Base-by-base conservation (phyloP, 2,888 invertebrate species). In the Magallana nippona region DNA sequence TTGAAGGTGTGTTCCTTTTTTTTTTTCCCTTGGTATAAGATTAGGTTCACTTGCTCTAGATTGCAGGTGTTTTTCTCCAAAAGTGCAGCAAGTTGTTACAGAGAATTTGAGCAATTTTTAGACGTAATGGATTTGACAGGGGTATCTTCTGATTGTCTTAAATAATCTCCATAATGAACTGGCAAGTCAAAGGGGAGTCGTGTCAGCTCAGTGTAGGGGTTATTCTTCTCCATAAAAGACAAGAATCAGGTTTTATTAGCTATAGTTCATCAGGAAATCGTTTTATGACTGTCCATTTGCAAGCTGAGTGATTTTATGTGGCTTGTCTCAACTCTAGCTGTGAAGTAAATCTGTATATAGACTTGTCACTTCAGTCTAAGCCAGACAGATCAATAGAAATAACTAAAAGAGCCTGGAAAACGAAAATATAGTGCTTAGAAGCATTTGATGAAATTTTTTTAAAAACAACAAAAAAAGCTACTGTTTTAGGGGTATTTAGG, bases 311-410 rank as follows among this genome's bases (percentile, higher is more conserved):
- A 71, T 71, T 71, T 71, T 71, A 71, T 71, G 27, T 71, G 71
- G 71, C 71, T 71, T 71, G 71, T 71, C 27, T 32, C 71, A 71
- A 71, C 71, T 71, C 27, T 22, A 71, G 71, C 71, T 71, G 71
- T 71, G 71, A 71, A 71, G 71, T 71, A 71, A 71, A 71, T 71
- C 71, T 71, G 71, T 71, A 71, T 71, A 71, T 71, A 71, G 71
- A 71, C 71, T 71, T 71, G 71, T 71, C 71, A 71, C 71, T 15
- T 71, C 27, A 27, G 71, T 32, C 27, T 71, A 13, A 27, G 71
- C 71, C 71, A 71, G 71, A 71, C 71, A 71, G 22, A 71, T 71
- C 71, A 71, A 71, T 71, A 71, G 13, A 27, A 15, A 27, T 71
- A 71, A 71, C 71, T 27, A 13, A 71, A 71, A 71, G 71, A 44